phyloP scores from a whole-genome alignment of 2,888 invertebrate genomes.

The Troides helena region DNA sequence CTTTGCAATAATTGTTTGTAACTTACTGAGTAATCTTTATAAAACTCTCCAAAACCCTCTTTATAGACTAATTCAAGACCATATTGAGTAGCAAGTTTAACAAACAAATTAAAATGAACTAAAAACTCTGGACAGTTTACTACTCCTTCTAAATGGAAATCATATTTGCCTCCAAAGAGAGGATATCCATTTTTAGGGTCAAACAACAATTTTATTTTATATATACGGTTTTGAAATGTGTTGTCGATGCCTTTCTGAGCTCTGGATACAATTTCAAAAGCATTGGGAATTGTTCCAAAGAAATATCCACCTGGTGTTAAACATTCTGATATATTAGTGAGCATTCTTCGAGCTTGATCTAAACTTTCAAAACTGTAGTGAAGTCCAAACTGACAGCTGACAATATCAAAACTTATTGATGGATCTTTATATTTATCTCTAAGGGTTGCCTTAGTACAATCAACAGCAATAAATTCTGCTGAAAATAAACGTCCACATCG shows the following conservation, averaged over 20 bases:
- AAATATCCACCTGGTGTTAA: conserved; percentile 95
- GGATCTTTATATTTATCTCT: conserved; percentile 88
- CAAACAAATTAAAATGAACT: conserved; percentile 93
- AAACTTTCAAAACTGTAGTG: conserved; percentile 97
- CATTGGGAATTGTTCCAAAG: conserved; percentile 97
- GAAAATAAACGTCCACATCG: conserved; percentile 80
- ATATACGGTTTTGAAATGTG: conserved; percentile 89
- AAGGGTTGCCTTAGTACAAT: conserved; percentile 92
- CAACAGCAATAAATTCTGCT: conserved; percentile 95
- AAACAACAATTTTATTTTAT: conserved; percentile 85
- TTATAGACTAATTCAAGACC: conserved; percentile 85
- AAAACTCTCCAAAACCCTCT: conserved; percentile 90
- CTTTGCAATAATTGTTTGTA: conserved; percentile 82
- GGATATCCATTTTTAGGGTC: conserved; percentile 84
- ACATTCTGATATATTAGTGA: conserved; percentile 94
- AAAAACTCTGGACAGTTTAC: conserved; percentile 99
- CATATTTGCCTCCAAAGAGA: conserved; percentile 96
- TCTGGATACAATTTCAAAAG: conserved; percentile 92
- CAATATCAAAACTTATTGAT: conserved; percentile 90
- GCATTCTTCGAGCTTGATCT: conserved; percentile 93
- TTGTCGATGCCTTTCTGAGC: conserved; percentile 79
- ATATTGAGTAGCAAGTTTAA: conserved; percentile 85
- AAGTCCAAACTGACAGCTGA: conserved; percentile 98
- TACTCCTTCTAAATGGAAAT: conserved; percentile 96
- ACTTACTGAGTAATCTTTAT: conserved; percentile 77